A percentile compares a stretch with the other conserved stretches of the same genome.
Conservation (phyloP, 30 jellyfish, hydroid and myxozoan species). For the Hydractinia echinata region DNA sequence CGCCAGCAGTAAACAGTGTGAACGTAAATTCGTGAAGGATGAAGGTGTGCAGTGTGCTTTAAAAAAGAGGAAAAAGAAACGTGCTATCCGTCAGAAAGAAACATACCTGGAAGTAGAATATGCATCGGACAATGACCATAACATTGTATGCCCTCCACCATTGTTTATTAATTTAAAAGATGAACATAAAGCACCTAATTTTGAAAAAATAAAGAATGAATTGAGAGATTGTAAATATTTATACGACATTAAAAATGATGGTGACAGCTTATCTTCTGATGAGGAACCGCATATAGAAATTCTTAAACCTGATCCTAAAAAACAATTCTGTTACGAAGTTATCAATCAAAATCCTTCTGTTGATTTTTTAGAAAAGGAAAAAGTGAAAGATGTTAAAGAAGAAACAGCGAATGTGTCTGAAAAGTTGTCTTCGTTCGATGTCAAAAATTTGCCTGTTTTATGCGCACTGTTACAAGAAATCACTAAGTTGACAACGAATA, state of each 20-base stretch:
- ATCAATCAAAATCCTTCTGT: not conserved
- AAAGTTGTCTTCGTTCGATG: not conserved
- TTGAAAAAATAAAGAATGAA: not conserved
- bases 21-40: not conserved
- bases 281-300: not conserved
- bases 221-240: not conserved
- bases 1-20: not conserved
- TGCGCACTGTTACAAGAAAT: constrained; percentile 9
- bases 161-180: constrained; percentile 13
- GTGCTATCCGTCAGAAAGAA: not conserved
- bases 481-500: not conserved
- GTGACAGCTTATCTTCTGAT: not conserved
- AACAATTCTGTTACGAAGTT: not conserved
- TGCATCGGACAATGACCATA: not conserved
- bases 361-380: not conserved
- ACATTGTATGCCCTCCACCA: constrained; percentile 23
- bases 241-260: not conserved
- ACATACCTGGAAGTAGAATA: not conserved
- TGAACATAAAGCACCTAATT: not conserved
- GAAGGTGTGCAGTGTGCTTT: not conserved
- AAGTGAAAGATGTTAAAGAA: not conserved
- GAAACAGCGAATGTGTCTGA: not conserved
- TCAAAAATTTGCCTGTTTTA: constrained; percentile 6
- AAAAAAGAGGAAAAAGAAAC: not conserved
- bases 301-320: not conserved